A percentile compares a stretch with the other conserved stretches of the same genome.
phyloP scores from a whole-genome alignment of 2,888 invertebrate genomes.

The Lithophane leautieri region DNA sequence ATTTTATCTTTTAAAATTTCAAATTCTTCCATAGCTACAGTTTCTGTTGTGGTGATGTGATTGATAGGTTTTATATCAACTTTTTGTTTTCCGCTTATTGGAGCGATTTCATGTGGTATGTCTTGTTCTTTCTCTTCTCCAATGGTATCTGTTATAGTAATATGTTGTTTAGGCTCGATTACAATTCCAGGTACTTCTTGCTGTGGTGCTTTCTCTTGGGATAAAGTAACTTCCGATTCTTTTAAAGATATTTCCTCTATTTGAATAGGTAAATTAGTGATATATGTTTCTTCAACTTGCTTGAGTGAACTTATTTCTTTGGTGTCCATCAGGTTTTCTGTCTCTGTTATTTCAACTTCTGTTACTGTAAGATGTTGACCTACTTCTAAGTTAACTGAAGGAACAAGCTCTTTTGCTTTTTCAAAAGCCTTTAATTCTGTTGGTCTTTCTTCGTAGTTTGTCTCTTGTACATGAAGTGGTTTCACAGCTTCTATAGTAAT shows the following conservation, averaged over 20 bases:
- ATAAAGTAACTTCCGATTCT: conserved; percentile 72
- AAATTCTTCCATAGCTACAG: conserved; percentile 76
- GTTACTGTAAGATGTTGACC: conserved; percentile 88
- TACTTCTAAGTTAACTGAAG: conserved; percentile 72
- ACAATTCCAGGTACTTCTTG: conserved; percentile 68
- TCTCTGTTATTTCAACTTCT: conserved; percentile 87
- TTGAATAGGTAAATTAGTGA: conserved; percentile 75
- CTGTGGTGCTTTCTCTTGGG: conserved; percentile 59
- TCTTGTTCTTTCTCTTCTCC: conserved; percentile 77
- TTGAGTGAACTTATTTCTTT: conserved; percentile 58
- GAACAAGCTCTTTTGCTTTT: conserved; percentile 61
- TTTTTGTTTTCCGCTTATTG: conserved; percentile 68
- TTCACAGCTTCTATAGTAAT: conserved; percentile 71
- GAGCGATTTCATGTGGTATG: conserved; percentile 63
- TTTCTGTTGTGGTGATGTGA: conserved; percentile 81
- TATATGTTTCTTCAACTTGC: conserved; percentile 67
- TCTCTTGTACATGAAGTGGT: conserved; percentile 84
- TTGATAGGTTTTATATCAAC: conserved; percentile 73
- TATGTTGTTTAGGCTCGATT: conserved; percentile 77
- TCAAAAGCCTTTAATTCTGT: conserved; percentile 67
- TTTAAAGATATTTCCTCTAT: conserved; percentile 74
- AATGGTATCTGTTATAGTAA: conserved; percentile 76
- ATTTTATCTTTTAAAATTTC: conserved; percentile 65
- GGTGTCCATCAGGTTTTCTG: conserved; percentile 76
- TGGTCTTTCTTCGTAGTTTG: conserved; percentile 83